Conservation (phyloP, 2,113 vertebrate species). For the Columbina picui region DNA sequence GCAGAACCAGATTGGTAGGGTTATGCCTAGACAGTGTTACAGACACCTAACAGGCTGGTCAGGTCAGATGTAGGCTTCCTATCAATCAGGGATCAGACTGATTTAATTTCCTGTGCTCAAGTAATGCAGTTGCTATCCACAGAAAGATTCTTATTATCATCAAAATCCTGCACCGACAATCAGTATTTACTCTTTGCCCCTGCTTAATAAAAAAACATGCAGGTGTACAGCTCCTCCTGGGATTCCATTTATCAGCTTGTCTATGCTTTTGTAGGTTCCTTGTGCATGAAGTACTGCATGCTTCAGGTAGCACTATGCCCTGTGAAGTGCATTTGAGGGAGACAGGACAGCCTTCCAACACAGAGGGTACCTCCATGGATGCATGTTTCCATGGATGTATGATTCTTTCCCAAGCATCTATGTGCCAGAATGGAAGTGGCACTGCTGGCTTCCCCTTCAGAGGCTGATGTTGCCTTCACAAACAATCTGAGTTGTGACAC, state of each 20-base stretch:
- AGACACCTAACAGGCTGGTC: background rate
- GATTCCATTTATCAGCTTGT: background rate
- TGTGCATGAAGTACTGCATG: background rate
- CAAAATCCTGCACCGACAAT: background rate
- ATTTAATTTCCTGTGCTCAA: background rate
- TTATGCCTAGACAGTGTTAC: background rate
- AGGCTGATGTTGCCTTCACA: background rate
- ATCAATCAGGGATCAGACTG: background rate
- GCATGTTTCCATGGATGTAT: background rate
- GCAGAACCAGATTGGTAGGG: background rate
- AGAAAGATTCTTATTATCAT: background rate
- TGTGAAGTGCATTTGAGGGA: background rate
- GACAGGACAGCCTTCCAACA: background rate
- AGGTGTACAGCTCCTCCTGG: background rate
- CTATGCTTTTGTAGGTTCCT: background rate
- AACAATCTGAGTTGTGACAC: background rate
- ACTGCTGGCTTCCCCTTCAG: background rate
- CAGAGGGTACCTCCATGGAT: background rate
- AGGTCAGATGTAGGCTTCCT: background rate
- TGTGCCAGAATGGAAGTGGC: background rate
- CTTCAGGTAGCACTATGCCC: background rate
- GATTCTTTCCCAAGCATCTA: background rate
- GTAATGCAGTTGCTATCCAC: background rate
- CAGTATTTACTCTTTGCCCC: background rate
- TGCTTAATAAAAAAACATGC: background rate